Evolutionary conservation across 2,797 vertebrate genomes (phyloP).

Genomic region (Delichon dasypus): DNA sequence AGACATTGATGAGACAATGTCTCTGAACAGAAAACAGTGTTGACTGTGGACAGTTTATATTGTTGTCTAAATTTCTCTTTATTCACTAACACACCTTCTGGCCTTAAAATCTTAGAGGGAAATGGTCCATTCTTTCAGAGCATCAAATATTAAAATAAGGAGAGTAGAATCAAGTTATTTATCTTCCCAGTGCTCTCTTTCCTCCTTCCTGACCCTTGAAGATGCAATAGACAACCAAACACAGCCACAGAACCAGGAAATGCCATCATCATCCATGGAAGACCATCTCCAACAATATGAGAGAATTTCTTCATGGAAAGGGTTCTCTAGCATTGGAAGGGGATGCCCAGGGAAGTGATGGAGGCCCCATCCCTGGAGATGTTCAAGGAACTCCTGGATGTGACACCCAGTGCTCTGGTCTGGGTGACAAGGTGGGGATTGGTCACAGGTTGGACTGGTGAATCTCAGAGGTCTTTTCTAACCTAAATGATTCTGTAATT

Average conservation of each 20-base stretch:
- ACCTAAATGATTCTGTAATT: background rate
- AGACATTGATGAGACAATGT: background rate
- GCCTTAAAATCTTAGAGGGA: background rate
- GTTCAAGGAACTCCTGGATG: background rate
- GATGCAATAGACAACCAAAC: background rate
- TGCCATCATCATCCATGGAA: background rate
- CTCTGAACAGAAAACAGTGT: background rate
- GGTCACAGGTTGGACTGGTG: background rate
- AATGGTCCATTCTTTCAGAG: background rate
- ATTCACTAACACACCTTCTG: background rate
- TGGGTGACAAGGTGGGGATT: background rate
- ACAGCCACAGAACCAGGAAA: background rate
- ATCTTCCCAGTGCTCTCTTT: background rate
- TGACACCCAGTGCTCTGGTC: background rate
- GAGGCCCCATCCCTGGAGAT: background rate
- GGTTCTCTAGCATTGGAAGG: background rate
- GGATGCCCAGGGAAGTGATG: background rate
- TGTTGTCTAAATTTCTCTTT: background rate
- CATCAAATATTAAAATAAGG: background rate
- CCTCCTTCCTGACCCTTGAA: background rate
- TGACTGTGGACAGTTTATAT: background rate
- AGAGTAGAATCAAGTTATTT: background rate
- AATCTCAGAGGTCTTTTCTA: background rate
- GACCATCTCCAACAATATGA: background rate
- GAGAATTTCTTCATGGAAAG: background rate